Conservation (phyloP, 2,888 invertebrate genomes). For the Eilema caniola region DNA sequence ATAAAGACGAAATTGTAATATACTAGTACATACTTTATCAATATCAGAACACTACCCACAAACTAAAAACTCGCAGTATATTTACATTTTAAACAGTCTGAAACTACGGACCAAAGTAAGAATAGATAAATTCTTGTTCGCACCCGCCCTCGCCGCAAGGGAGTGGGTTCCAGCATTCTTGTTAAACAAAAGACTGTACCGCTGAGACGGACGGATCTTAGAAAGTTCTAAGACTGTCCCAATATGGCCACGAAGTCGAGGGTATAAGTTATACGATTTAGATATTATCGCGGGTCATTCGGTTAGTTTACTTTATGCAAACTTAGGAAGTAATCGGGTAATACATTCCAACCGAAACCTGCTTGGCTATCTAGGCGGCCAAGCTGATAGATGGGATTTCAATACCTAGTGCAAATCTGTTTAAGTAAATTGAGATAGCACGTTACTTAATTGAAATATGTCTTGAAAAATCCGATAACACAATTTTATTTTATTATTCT, state of each 20-base stretch:
- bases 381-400: not conserved
- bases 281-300: not conserved
- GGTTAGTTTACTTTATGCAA: not conserved
- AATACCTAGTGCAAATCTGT: not conserved
- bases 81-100: constrained; percentile 7
- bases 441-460: too few species aligned
- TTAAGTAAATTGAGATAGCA: not conserved
- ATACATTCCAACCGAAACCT: constrained; percentile 4
- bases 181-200: constrained; percentile 69
- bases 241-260: constrained; percentile 53
- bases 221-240: constrained; percentile 42
- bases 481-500: too few species aligned
- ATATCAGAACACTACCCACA: not conserved
- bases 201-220: constrained; percentile 49
- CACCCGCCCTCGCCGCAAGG: constrained; percentile 52
- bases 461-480: too few species aligned
- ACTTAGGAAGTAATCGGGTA: not conserved
- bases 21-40: not conserved
- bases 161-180: constrained; percentile 64
- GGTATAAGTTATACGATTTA: not conserved
- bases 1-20: too few species aligned
- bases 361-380: not conserved
- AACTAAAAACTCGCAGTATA: not conserved
- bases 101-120: constrained; percentile 31
- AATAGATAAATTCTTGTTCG: constrained; percentile 51